Percentiles rank a stretch among this genome's conserved stretches.
These are phyloP conservation scores for Polydesmus complanatus DNA, from an alignment of 2,888 invertebrate species.

Conservation along the genomic window DNA sequence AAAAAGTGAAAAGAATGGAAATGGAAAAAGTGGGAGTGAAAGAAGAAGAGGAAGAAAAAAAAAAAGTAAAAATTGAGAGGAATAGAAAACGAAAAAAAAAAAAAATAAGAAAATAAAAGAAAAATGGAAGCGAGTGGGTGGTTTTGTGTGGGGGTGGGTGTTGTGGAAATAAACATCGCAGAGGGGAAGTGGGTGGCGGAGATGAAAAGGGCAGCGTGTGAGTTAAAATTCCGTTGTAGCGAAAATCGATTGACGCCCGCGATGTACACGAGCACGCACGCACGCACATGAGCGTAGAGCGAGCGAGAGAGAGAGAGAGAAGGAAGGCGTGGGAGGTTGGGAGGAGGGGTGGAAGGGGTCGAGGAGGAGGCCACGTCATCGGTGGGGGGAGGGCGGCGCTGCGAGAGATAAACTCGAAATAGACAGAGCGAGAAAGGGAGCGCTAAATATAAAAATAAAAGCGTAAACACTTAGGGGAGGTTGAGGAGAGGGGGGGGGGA, in stretches of 20 bases:
- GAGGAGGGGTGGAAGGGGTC: not conserved
- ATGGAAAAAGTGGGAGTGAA: constrained; percentile 1
- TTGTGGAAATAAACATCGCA: not conserved
- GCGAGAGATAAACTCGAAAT: not conserved
- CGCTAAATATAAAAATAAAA: not conserved
- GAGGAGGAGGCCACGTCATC: not conserved
- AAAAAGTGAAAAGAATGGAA: constrained; percentile 10
- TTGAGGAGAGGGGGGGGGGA: too few species aligned
- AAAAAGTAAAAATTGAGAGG: not conserved
- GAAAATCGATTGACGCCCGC: not conserved
- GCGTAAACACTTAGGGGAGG: not conserved
- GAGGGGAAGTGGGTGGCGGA: not conserved
- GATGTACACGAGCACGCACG: too few species aligned
- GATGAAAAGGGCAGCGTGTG: not conserved
- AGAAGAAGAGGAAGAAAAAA: not conserved
- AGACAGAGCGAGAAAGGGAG: not conserved
- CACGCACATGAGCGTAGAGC: too few species aligned
- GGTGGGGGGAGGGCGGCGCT: not conserved
- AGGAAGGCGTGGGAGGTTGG: not conserved
- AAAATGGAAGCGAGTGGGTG: not conserved
- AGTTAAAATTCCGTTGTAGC: not conserved
- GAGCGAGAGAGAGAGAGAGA: too few species aligned
- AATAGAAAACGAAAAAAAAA: not conserved
- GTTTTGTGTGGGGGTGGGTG: too few species aligned
- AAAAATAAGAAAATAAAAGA: not conserved